phyloP scores from a whole-genome alignment of 2,797 vertebrate genomes.

The Hyperoplus lanceolatus region DNA sequence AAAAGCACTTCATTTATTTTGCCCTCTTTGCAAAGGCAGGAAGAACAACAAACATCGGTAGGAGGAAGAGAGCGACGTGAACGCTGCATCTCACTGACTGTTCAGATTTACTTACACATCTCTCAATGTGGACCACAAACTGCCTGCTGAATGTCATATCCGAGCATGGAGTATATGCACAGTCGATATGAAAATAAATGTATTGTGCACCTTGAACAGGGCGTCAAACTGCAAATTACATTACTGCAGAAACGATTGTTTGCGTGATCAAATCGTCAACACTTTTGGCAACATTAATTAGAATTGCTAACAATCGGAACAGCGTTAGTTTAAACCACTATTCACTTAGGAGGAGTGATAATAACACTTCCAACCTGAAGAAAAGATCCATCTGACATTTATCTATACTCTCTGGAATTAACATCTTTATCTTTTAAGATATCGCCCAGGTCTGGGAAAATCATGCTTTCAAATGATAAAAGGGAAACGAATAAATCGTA shows the following conservation, averaged over 20 bases:
- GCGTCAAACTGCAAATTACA: background rate
- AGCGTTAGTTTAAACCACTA: too few species aligned
- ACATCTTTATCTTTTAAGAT: too few species aligned
- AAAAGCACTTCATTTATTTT: slow-evolving; percentile 69
- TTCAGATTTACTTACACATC: slow-evolving; percentile 53
- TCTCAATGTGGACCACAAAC: slow-evolving; percentile 33
- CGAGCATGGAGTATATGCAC: background rate
- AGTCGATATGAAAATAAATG: background rate
- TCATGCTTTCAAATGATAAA: background rate
- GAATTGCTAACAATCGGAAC: background rate
- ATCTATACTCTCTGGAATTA: too few species aligned
- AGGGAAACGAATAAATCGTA: background rate
- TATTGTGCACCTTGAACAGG: background rate
- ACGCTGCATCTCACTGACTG: slow-evolving; percentile 29
- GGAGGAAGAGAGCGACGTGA: slow-evolving; percentile 23
- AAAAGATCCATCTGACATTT: too few species aligned
- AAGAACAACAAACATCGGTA: slow-evolving; percentile 66
- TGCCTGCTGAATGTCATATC: slow-evolving; percentile 13
- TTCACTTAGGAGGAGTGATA: too few species aligned
- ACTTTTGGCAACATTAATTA: background rate
- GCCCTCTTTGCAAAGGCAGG: slow-evolving; percentile 60
- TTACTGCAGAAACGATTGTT: background rate
- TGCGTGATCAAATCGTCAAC: background rate
- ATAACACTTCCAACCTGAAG: too few species aligned
- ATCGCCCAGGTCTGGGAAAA: too few species aligned